Evolutionary conservation across 30 jellyfish, hydroid and myxozoan genomes (phyloP), one percentile per base, ranked within the genome.

Genomic region (Rhopilema esculentum): DNA sequence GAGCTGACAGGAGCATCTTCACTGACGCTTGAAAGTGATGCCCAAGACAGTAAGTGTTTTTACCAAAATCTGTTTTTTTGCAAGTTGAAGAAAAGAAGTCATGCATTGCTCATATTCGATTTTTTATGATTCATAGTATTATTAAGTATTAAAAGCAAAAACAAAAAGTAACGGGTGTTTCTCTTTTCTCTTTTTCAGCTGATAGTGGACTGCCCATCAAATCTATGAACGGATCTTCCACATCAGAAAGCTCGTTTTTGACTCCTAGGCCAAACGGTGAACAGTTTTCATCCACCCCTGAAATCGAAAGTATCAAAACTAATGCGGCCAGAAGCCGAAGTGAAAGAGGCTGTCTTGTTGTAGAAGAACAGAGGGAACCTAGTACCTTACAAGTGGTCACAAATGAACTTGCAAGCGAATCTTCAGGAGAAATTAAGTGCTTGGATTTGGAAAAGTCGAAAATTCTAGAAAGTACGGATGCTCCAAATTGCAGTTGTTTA

Each of bases 1-100:
- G 85, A 83, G 29, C 86, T 49, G 16, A 69, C 92, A 30, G 73
- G 79, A 21, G 57, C 85, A 8, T 83, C 92, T 26, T 83, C 92
- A n/a, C 25, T 83, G 49, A 83, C 92, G 26, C 68, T 83, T 49
- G 85, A 66, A 20, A 83, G 92, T 51, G 82, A 70, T 20, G 24
- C 8, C 9, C 83, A 20, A 0, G 72, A 77, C 4, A 27, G 88
- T 77, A 21, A 31, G 74, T 27, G 9, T 2, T 22, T 16, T 17
- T 32, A 31, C 40, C 50, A 28, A 63, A 15, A 22, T 61, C 6
- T n/a, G n/a, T n/a, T n/a, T n/a, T n/a, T n/a, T n/a, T n/a, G n/a
- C n/a, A n/a, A n/a, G n/a, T n/a, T n/a, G n/a, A n/a, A n/a, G n/a
- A n/a, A n/a, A n/a, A n/a, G n/a, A n/a, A n/a, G n/a, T n/a, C n/a